phyloP scores from a whole-genome alignment of 1,140 invertebrate genomes.

The Nebria ingens region DNA sequence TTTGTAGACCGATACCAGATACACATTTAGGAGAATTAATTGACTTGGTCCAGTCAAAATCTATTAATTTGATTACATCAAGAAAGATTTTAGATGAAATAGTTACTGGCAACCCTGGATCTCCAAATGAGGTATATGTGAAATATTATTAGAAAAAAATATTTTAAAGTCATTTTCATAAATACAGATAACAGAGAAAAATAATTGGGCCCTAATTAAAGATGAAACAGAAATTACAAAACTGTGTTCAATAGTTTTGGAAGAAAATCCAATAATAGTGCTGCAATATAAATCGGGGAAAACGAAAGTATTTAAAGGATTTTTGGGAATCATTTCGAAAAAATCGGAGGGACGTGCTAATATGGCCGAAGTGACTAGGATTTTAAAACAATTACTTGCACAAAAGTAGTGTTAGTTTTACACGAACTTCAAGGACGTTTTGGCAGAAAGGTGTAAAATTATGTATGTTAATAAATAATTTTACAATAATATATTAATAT shows the following conservation, averaged over 20 bases:
- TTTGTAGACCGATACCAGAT: constrained; percentile 34
- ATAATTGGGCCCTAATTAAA: constrained; percentile 52
- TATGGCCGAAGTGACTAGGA: constrained; percentile 47
- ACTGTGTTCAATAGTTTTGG: constrained; percentile 49
- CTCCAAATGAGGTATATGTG: constrained; percentile 37
- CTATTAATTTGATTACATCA: constrained; percentile 49
- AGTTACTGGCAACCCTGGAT: constrained; percentile 34
- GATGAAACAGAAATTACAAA: constrained; percentile 46
- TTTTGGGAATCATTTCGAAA: constrained; percentile 48
- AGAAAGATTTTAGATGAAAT: constrained; percentile 44
- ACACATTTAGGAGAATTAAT: constrained; percentile 47
- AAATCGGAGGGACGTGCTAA: constrained; percentile 50
- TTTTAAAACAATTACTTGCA: constrained; percentile 46
- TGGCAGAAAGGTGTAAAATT: not conserved
- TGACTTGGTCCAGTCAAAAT: constrained; percentile 42
- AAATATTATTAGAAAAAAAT: too few relatives aligned
- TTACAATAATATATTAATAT: constrained; percentile 7
- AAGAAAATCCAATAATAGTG: constrained; percentile 56
- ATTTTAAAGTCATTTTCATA: too few relatives aligned
- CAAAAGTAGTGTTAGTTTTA: too few relatives aligned
- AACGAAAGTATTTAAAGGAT: constrained; percentile 50
- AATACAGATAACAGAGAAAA: constrained; percentile 52
- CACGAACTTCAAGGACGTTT: too few relatives aligned
- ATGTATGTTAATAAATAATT: not conserved
- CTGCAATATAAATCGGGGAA: constrained; percentile 59